These are phyloP conservation scores for Orchestes rusci DNA, from an alignment of 2,888 invertebrate genomes.

Conservation along the genomic window DNA sequence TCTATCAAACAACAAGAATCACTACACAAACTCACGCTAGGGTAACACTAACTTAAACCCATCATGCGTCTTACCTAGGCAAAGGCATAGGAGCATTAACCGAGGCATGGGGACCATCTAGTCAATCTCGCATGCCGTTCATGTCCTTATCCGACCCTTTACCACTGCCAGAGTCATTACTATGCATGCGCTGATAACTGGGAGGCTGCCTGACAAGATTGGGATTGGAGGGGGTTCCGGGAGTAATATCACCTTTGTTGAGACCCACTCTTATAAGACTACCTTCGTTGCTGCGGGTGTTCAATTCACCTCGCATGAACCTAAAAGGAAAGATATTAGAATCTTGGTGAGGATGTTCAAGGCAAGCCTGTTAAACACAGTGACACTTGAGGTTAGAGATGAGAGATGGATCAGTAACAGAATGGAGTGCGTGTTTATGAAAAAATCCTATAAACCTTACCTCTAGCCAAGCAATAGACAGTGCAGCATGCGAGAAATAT, in stretches of 20 bases:
- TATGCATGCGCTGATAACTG: constrained; percentile 78
- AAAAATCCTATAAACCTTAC: too few relatives aligned
- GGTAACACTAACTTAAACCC: too few relatives aligned
- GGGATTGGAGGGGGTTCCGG: constrained; percentile 66
- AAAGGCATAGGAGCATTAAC: constrained; percentile 36
- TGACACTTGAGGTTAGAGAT: neutral
- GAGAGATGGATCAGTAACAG: neutral
- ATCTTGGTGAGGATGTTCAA: too few relatives aligned
- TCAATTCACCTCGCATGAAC: constrained; percentile 86
- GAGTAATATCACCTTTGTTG: constrained; percentile 55
- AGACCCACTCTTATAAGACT: constrained; percentile 43
- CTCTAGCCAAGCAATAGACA: neutral
- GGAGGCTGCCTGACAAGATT: constrained; percentile 62
- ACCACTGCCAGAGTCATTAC: constrained; percentile 61
- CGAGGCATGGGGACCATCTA: constrained; percentile 67
- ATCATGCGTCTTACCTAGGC: constrained; percentile 39
- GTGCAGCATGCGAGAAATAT: neutral
- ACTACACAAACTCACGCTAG: too few relatives aligned
- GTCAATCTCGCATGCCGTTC: constrained; percentile 59
- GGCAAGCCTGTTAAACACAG: too few relatives aligned
- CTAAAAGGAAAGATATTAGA: constrained; percentile 45
- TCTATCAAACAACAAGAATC: too few relatives aligned
- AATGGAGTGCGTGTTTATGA: too few relatives aligned
- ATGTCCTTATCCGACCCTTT: constrained; percentile 42
- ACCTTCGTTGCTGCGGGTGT: constrained; percentile 43